Evolutionary conservation across 2,888 invertebrate species (phyloP).

Genomic region (Epinotia ramella): DNA sequence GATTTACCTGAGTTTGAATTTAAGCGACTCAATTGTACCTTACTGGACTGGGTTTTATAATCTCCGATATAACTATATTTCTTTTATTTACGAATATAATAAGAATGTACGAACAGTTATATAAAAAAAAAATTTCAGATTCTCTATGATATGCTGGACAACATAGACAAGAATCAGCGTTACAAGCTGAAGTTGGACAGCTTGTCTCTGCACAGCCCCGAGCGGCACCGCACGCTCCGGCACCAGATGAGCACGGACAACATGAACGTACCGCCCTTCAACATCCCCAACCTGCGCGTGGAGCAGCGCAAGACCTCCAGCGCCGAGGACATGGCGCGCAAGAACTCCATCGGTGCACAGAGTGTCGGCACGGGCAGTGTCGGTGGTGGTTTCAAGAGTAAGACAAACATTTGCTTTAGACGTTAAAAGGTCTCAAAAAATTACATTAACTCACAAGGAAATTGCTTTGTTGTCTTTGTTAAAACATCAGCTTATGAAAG

Average conservation of each 20-base stretch:
- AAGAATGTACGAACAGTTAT: not conserved
- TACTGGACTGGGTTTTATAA: not conserved
- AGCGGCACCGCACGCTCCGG: slow-evolving; percentile 89
- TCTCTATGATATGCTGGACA: slow-evolving; percentile 96
- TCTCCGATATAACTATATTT: not conserved
- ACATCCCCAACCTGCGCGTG: slow-evolving; percentile 94
- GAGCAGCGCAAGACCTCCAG: slow-evolving; percentile 95
- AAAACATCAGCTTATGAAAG: too few species aligned
- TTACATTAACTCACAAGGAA: not conserved
- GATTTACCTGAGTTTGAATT: too few species aligned
- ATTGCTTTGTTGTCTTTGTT: not conserved
- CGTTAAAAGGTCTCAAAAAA: not conserved
- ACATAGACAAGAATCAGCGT: slow-evolving; percentile 94
- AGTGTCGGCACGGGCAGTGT: slow-evolving; percentile 56
- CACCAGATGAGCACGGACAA: slow-evolving; percentile 95
- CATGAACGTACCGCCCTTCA: slow-evolving; percentile 93
- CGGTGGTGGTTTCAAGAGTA: slow-evolving; percentile 65
- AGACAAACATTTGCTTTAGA: not conserved
- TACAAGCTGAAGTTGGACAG: slow-evolving; percentile 95
- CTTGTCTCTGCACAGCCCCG: slow-evolving; percentile 90
- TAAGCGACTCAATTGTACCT: too few species aligned
- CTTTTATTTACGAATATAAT: not conserved
- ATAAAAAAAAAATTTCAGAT: slow-evolving; percentile 78
- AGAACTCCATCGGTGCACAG: slow-evolving; percentile 90
- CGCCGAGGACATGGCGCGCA: slow-evolving; percentile 96